Base-by-base conservation (phyloP, 2,888 invertebrate species). In the Parnassius mnemosyne region DNA sequence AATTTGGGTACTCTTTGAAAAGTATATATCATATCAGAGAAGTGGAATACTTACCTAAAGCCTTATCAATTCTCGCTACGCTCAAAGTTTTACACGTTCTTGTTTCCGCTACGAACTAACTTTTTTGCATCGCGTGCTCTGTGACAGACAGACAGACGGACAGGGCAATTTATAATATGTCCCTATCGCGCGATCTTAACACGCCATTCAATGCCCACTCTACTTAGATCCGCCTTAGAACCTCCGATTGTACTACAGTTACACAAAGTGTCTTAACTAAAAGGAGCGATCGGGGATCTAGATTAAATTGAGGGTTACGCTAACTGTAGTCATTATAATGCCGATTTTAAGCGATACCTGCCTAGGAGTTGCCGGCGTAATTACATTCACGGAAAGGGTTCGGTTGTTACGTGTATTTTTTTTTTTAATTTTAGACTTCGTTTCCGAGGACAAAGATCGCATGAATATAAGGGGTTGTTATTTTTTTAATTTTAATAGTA, bases 141-240 rank as follows among this genome's bases (percentile, higher is more conserved):
- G 81, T 89, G 89, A 89, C 89, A 88, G 89, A 87, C 87, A 85
- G 85, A 84, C 87, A 83, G 86, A 86, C 86, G 82, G 89, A 87
- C 89, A 84, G 87, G 78, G 81, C 82, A 89, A 90, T 90, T 89
- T 90, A 90, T 89, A 90, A 88, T 85, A 86, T 87, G 89, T 86
- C 85, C 83, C 83, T 89, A 90, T 90, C 90, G 74, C 68, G 61
- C 76, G 79, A 89, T 89, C 85, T 78, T 67, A 75, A 75, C 76
- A 76, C 74, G 74, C 76, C 68, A 85, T 74, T 62, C 55, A 34
- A 34, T 66, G 69, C 66, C 80, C 77, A 78, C 57, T 58, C 34
- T 72, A 72, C 57, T 34, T 52, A 65, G 79, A 74, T 25, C 46
- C 77, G 11, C n/a, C 46, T 41, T 5, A 20, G 57, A 13, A 16